Percentiles rank a stretch among this genome's conserved stretches.
Evolutionary conservation across 2,113 vertebrate species (phyloP).

Genomic region (Acanthisitta chloris): DNA sequence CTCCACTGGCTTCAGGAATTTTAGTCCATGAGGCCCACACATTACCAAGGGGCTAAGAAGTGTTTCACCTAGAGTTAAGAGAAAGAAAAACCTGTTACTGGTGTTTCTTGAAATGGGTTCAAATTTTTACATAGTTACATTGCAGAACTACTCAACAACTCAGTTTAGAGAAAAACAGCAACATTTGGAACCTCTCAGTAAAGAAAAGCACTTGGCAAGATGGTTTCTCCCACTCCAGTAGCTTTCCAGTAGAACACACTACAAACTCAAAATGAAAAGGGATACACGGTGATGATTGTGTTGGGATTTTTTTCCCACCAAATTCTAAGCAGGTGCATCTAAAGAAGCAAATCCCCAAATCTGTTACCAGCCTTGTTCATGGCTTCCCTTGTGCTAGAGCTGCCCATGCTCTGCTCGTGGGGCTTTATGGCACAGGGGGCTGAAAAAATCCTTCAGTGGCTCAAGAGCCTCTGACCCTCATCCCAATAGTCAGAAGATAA

Average conservation of each 20-base stretch:
- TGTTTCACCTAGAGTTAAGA: constrained; percentile 84
- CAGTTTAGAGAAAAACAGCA: fast-evolving
- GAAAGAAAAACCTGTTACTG: background rate
- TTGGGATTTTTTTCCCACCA: too few relatives aligned
- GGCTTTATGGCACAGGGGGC: background rate
- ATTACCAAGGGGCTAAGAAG: constrained; percentile 97
- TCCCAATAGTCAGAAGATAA: background rate
- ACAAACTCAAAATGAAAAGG: background rate
- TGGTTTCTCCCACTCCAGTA: background rate
- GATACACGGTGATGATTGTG: background rate
- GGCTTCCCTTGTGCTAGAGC: background rate
- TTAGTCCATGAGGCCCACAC: constrained; percentile 97
- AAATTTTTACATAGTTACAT: background rate
- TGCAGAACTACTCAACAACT: background rate
- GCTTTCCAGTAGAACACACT: background rate
- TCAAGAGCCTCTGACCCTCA: background rate
- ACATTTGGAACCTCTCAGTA: background rate
- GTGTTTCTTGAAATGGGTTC: background rate
- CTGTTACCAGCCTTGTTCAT: background rate
- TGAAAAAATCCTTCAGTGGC: background rate
- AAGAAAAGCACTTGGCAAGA: background rate
- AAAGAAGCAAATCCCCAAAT: background rate
- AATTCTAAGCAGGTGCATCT: background rate
- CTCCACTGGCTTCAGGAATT: constrained; percentile 99
- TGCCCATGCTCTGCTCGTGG: background rate